Evolutionary conservation across 2,797 vertebrate genomes (phyloP).

Genomic region (Chaunax sp.): DNA sequence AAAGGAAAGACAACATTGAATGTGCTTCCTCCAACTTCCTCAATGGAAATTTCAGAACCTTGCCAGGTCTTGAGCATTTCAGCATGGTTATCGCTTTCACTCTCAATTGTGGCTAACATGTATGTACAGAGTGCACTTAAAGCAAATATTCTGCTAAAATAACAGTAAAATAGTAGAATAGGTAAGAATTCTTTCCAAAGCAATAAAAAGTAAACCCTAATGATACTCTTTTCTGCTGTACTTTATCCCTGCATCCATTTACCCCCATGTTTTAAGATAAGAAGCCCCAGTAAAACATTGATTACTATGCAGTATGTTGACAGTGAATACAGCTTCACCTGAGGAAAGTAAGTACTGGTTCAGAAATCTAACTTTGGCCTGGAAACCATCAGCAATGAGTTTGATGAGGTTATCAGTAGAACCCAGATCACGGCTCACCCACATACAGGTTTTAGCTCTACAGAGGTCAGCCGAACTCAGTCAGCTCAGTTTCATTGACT

Average conservation of each 20-base stretch:
- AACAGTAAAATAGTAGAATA: constrained; percentile 20
- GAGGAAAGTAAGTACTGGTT: constrained; percentile 46
- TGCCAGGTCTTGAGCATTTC: constrained; percentile 64
- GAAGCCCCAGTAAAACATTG: constrained; percentile 8
- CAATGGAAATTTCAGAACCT: constrained; percentile 76
- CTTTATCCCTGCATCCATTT: constrained; percentile 10
- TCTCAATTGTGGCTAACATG: constrained; percentile 68
- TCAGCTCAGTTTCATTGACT: constrained; percentile 5
- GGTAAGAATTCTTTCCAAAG: constrained; percentile 27
- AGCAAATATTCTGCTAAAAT: constrained; percentile 37
- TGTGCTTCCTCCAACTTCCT: constrained; percentile 78
- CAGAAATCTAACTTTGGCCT: constrained; percentile 22
- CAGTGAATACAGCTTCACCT: constrained; percentile 40
- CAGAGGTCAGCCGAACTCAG: constrained; percentile 1
- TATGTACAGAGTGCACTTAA: constrained; percentile 61
- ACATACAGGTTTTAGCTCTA: not conserved
- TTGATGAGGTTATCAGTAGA: constrained; percentile 7
- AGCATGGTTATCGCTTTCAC: constrained; percentile 47
- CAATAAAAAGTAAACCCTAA: constrained; percentile 23
- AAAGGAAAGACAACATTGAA: constrained; percentile 66
- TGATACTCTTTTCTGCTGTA: constrained; percentile 9
- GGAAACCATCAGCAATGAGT: constrained; percentile 18
- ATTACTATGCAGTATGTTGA: constrained; percentile 31
- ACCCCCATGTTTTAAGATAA: constrained; percentile 10
- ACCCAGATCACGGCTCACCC: constrained; percentile 1